A percentile compares a stretch with the other conserved stretches of the same genome.
Evolutionary conservation across 2,888 invertebrate species (phyloP).

Genomic region (Lypha dubia): DNA sequence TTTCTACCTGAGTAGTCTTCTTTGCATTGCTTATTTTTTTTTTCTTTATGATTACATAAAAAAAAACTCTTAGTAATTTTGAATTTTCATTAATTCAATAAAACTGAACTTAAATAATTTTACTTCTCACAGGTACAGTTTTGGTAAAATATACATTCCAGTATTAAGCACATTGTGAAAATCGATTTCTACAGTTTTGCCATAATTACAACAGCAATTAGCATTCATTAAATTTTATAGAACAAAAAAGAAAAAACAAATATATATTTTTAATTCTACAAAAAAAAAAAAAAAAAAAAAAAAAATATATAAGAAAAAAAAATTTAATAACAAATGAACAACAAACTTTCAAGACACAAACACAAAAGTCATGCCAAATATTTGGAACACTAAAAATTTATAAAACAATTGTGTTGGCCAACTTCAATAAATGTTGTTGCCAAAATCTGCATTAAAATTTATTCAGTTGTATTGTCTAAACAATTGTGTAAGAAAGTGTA

Average conservation of each 20-base stretch:
- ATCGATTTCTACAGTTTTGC: neutral
- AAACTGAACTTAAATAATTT: too few species aligned
- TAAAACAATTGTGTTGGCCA: conserved; percentile 69
- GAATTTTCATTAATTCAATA: too few species aligned
- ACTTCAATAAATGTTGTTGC: conserved; percentile 77
- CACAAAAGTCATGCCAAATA: conserved; percentile 53
- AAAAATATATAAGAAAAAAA: too few species aligned
- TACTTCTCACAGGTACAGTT: too few species aligned
- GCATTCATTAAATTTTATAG: conserved; percentile 11
- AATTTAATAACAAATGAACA: conserved; percentile 40
- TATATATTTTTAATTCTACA: neutral
- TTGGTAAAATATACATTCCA: too few species aligned
- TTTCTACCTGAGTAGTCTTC: too few species aligned
- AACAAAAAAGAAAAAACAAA: conserved; percentile 1
- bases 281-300: conserved; percentile 8
- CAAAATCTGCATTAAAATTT: conserved; percentile 82
- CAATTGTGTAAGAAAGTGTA: conserved; percentile 39
- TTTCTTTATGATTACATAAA: too few species aligned
- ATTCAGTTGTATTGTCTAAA: conserved; percentile 78
- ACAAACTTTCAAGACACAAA: conserved; percentile 40
- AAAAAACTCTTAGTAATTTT: too few species aligned
- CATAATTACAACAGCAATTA: conserved; percentile 7
- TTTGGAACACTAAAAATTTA: conserved; percentile 46
- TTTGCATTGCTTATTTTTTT: too few species aligned
- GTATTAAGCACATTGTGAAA: neutral